Conservation (phyloP, 2,888 invertebrate species). For the Tolmerus cingulatus region DNA sequence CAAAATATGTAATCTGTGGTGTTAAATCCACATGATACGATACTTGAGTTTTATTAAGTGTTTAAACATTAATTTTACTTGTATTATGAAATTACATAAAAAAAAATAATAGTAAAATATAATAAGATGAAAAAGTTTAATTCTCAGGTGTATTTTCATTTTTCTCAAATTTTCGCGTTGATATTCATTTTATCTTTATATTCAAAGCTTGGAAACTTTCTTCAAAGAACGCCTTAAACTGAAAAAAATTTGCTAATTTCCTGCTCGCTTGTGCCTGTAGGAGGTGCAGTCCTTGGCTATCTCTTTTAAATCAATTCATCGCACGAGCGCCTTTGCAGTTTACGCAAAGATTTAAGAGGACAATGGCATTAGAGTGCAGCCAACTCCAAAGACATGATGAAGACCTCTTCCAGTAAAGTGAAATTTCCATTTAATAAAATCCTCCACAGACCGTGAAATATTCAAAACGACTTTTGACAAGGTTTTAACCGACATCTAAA, state of each 20-base stretch:
- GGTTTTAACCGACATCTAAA: constrained; percentile 45
- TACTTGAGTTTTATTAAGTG: no score
- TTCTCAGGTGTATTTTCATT: background rate
- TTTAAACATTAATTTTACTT: no score
- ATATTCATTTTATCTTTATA: background rate
- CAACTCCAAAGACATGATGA: background rate
- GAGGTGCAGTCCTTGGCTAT: background rate
- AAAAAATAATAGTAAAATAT: no score
- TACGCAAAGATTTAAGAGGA: background rate
- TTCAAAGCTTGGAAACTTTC: background rate
- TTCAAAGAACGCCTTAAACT: background rate
- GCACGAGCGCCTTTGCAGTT: background rate
- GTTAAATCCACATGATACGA: no score
- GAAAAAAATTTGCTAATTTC: background rate
- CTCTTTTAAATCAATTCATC: background rate
- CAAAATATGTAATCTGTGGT: no score
- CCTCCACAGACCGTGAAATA: constrained; percentile 39
- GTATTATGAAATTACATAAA: no score
- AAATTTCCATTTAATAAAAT: constrained; percentile 42
- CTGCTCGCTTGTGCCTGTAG: background rate
- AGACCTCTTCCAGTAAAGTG: background rate
- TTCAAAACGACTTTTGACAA: constrained; percentile 47
- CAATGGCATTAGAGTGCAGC: background rate
- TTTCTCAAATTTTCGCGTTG: background rate
- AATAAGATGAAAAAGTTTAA: background rate